phyloP scores from a whole-genome alignment of 2,797 vertebrate genomes.

The Paguma larvata region DNA sequence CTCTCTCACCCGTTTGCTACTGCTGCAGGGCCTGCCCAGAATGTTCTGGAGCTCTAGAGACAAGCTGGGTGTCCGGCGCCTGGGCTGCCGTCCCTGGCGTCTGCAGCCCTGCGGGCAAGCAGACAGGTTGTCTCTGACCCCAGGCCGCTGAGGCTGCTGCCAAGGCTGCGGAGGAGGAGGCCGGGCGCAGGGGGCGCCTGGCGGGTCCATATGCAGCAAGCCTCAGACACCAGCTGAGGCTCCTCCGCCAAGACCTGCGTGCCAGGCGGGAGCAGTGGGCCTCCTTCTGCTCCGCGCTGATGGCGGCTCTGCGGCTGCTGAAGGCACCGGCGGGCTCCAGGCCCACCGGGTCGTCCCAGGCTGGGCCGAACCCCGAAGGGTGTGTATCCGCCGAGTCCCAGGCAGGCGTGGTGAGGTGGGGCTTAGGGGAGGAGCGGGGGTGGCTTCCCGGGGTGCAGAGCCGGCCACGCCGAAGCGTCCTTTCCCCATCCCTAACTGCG shows the following conservation, averaged over 20 bases:
- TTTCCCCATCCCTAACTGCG: not conserved
- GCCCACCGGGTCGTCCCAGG: not conserved
- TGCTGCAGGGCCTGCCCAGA: not conserved
- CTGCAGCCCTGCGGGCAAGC: not conserved
- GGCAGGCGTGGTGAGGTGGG: not conserved
- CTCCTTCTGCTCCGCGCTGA: slow-evolving; percentile 87
- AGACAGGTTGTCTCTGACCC: not conserved
- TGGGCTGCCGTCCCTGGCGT: not conserved
- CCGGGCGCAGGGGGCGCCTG: slow-evolving; percentile 87
- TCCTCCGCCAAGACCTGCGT: slow-evolving; percentile 89
- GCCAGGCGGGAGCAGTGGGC: slow-evolving; percentile 89
- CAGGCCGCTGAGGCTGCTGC: slow-evolving; percentile 64
- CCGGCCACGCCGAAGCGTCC: not conserved
- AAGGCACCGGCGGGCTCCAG: slow-evolving; percentile 63
- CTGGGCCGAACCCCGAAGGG: not conserved
- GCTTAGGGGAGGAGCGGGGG: not conserved
- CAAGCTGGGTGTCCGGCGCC: not conserved
- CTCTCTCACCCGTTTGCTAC: not conserved
- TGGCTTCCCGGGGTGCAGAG: not conserved
- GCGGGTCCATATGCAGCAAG: slow-evolving; percentile 89
- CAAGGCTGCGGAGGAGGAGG: slow-evolving; percentile 88
- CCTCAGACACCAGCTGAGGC: slow-evolving; percentile 89
- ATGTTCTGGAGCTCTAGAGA: not conserved
- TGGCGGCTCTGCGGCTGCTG: slow-evolving; percentile 87
- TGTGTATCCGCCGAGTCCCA: not conserved